Percentiles rank a stretch among this genome's conserved stretches.
Conservation (phyloP, 2,113 vertebrate genomes). For the Porphyrio hochstetteri region DNA sequence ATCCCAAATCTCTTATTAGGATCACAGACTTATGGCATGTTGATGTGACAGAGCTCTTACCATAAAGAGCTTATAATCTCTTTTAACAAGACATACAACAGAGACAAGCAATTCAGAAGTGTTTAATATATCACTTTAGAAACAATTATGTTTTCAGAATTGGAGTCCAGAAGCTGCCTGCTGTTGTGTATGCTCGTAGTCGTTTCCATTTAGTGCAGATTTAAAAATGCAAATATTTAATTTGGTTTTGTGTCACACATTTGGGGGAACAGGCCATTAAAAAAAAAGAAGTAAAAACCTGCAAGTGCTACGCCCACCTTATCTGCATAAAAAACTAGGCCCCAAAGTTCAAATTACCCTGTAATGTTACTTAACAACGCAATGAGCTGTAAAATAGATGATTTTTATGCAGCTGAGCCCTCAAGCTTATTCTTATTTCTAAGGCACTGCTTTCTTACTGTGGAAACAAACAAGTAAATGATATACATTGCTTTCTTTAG, state of each 20-base stretch:
- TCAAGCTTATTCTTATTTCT: constrained; percentile 32
- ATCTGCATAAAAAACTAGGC: constrained; percentile 27
- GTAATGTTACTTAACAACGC: constrained; percentile 52
- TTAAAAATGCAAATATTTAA: constrained; percentile 49
- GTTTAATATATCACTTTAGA: constrained; percentile 17
- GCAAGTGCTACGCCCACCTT: not conserved
- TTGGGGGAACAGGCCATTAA: not conserved
- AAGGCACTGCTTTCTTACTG: constrained; percentile 14
- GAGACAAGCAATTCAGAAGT: not conserved
- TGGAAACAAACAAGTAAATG: constrained; percentile 34
- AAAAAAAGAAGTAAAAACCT: not conserved
- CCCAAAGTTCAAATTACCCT: constrained; percentile 17
- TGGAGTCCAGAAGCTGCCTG: not conserved
- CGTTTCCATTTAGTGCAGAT: constrained; percentile 11
- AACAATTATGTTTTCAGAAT: not conserved
- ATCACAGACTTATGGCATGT: not conserved
- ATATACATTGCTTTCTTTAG: constrained; percentile 24
- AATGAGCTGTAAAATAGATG: constrained; percentile 64
- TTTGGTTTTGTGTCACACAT: not conserved
- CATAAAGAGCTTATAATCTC: not conserved
- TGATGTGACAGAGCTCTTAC: not conserved
- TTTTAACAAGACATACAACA: not conserved
- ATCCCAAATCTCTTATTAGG: not conserved
- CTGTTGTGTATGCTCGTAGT: not conserved
- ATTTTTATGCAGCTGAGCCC: constrained; percentile 56